These are phyloP conservation scores for Sebastes miniatus DNA, from an alignment of 2,797 vertebrate genomes.

Conservation along the genomic window DNA sequence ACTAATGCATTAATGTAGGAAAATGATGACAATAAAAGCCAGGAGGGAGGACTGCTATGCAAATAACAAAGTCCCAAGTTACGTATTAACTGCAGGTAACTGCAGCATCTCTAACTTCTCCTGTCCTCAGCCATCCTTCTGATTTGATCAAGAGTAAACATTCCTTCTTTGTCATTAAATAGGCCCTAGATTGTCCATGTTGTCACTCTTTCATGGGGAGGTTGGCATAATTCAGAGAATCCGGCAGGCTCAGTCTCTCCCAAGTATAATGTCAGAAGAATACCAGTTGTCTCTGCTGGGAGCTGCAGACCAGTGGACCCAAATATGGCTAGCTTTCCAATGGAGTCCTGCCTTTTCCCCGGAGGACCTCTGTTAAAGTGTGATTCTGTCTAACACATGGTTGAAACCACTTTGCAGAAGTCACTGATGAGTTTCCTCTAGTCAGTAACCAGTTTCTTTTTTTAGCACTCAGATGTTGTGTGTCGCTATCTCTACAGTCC, in stretches of 20 bases:
- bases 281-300: background rate
- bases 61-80: background rate
- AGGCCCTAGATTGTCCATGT: background rate
- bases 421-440: background rate
- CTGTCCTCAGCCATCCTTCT: background rate
- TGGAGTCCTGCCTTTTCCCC: background rate
- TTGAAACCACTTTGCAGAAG: background rate
- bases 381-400: background rate
- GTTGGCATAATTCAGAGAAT: background rate
- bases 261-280: background rate
- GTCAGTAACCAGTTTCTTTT: background rate
- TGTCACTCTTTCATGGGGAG: background rate
- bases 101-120: background rate
- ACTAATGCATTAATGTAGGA: background rate
- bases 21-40: background rate
- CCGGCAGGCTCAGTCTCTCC: background rate
- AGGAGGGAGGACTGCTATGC: background rate
- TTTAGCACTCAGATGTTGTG: background rate
- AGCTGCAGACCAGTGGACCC: background rate
- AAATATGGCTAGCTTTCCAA: background rate
- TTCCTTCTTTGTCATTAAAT: background rate
- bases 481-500: background rate
- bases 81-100: background rate
- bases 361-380: background rate
- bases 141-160: background rate